Evolutionary conservation across 53 echinoderm and acorn worm genomes (phyloP), one percentile per base, ranked within the genome.

Genomic region (Apostichopus leukothele): DNA sequence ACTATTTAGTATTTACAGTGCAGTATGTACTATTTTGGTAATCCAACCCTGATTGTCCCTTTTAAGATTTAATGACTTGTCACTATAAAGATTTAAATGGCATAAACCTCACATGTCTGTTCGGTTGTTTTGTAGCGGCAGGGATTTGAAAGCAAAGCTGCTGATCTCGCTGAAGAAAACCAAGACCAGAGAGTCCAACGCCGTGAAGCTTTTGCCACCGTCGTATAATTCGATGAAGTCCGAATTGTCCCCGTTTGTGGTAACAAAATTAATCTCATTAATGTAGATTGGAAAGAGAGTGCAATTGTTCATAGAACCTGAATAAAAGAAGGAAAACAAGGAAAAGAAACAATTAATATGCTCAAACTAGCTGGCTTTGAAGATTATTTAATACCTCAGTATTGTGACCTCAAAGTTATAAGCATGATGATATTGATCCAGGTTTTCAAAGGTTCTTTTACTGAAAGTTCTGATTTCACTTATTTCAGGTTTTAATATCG

Each of bases 151-250:
- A 27, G 88, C 91, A 54, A 60, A 74, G 10, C 93, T 89, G 51
- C 76, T 78, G 50, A 76, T 60, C 59, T 91, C 93, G 19, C 79
- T 67, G 53, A 89, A 95, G 63, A 95, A 71, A 23, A 93, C 95
- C 52, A 95, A 53, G 1, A 95, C 73, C 61, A 93, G 16, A 67
- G 90, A 79, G 57, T 93, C 93, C 76, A 95, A 55, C 3, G 95
- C 73, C 19, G 95, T 92, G 88, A 88, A 80, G 6, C 99, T 96
- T n/a, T 73, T 90, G 39, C 96, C 96, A 23, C 96, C 99, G 91
- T 99, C 99, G 60, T 86, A 99, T 7, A 99, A 88, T 87, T 99
- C 96, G 60, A 99, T 92, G 66, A 94, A 99, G 51, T 91, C 93
- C 14, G 77, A 59, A 12, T 86, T 52, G 66, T 90, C 76, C 12